Evolutionary conservation across 2,113 vertebrate species (phyloP).

Genomic region (Ammodytes dubius): DNA sequence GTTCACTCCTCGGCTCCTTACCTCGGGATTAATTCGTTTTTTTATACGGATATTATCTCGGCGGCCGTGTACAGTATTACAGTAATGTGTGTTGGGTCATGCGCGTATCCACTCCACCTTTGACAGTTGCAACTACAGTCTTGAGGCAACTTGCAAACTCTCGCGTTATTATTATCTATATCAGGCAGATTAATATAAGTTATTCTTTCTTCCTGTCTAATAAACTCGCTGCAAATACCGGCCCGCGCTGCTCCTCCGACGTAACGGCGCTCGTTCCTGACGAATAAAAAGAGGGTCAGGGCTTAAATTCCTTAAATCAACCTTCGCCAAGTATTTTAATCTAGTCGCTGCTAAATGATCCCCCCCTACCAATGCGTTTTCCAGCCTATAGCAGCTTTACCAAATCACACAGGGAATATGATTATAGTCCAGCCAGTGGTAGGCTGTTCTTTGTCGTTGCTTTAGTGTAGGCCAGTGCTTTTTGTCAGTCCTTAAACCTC

Average conservation of each 20-base stretch:
- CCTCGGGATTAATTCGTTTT: conserved; percentile 83
- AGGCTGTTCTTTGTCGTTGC: conserved; percentile 36
- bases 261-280: conserved; percentile 81
- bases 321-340: conserved; percentile 57
- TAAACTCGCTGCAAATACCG: conserved; percentile 74
- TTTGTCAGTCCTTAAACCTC: conserved; percentile 24
- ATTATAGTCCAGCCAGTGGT: conserved; percentile 4
- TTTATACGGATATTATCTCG: conserved; percentile 83
- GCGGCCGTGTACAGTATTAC: conserved; percentile 85
- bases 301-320: conserved; percentile 73
- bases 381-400: background rate
- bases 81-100: conserved; percentile 84
- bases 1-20: conserved; percentile 78
- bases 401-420: background rate
- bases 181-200: conserved; percentile 66
- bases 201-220: conserved; percentile 61
- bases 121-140: conserved; percentile 88
- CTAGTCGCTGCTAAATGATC: conserved; percentile 39
- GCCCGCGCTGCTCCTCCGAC: conserved; percentile 77
- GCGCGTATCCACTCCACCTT: conserved; percentile 87
- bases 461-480: conserved; percentile 38
- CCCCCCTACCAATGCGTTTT: conserved; percentile 2
- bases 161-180: conserved; percentile 86
- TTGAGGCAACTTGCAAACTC: conserved; percentile 87
- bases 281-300: conserved; percentile 68